Evolutionary conservation across 2,888 invertebrate species (phyloP).

Genomic region (Alloplasta piceator): DNA sequence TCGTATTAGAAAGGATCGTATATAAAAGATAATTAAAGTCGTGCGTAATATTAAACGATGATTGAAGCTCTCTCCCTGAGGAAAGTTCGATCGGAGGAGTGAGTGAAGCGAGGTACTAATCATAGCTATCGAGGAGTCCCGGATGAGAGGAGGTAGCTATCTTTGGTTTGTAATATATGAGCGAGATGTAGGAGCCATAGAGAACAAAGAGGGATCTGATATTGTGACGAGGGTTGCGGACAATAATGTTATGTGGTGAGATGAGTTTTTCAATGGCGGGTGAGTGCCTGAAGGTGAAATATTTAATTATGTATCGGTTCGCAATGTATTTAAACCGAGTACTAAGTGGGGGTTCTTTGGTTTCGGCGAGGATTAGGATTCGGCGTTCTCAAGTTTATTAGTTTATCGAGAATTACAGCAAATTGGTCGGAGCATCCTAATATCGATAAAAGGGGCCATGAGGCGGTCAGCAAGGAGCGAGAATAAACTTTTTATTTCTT

Average conservation of each 20-base stretch:
- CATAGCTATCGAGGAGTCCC: neutral
- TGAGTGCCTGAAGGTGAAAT: neutral
- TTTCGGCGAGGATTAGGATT: slow-evolving; percentile 10
- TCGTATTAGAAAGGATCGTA: neutral
- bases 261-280: neutral
- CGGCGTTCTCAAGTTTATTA: too few relatives aligned
- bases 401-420: too few relatives aligned
- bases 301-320: neutral
- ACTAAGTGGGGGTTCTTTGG: neutral
- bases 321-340: neutral
- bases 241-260: neutral
- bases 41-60: neutral
- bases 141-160: neutral
- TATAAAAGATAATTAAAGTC: neutral
- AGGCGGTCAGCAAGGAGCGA: too few relatives aligned
- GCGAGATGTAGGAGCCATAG: neutral
- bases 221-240: neutral
- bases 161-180: neutral
- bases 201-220: neutral
- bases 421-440: too few relatives aligned
- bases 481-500: too few relatives aligned
- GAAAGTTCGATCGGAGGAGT: neutral
- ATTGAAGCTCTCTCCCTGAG: neutral
- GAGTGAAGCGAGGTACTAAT: neutral
- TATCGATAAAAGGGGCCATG: too few relatives aligned